Base-by-base conservation (phyloP, 2,888 invertebrate species). In the Papilio gigon region DNA sequence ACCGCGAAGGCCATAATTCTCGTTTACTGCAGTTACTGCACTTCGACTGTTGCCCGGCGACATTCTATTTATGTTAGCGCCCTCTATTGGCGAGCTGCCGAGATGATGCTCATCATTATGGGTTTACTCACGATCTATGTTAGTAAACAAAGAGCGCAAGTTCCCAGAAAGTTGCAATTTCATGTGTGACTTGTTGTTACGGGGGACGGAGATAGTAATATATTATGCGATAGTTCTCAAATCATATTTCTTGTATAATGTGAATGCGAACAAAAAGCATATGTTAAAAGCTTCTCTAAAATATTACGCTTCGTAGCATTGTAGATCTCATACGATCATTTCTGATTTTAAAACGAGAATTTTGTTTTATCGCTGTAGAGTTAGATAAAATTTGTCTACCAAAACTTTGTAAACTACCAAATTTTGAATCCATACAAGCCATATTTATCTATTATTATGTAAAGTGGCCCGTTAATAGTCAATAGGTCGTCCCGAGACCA, bases 81-180 rank as follows among this genome's bases (percentile, higher is more conserved):
- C 90, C 89, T 89, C 90, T 90, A 80, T 86, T 90, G 90, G 90
- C 90, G 84, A 84, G 83, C 77, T 90, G 90, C 90, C 90, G 88
- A 89, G 88, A 78, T 79, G 79, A 77, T 74, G 77, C 76, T 77
- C 77, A 75, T 75, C 78, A 78, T 78, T 77, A 74, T 72, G 71
- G 76, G 82, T 82, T 89, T 89, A 89, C 87, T 90, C 90, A 89
- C 86, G 79, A 80, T 85, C 87, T 87, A 87, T 89, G 89, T 89
- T 89, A 80, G 88, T 88, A 89, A 90, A 89, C 88, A 89, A 89
- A 87, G 84, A 83, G 74, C 72, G 66, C 68, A 72, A 70, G 71
- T 72, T 72, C 70, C 71, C 71, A 61, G 69, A 69, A 69, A 61
- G 61, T 56, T 56, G 50, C 50, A 69, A 61, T 53, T 69, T 56